Evolutionary conservation across 1,140 invertebrate genomes (phyloP), one percentile per base, ranked within the genome.

Genomic region (Micrasema minimum): DNA sequence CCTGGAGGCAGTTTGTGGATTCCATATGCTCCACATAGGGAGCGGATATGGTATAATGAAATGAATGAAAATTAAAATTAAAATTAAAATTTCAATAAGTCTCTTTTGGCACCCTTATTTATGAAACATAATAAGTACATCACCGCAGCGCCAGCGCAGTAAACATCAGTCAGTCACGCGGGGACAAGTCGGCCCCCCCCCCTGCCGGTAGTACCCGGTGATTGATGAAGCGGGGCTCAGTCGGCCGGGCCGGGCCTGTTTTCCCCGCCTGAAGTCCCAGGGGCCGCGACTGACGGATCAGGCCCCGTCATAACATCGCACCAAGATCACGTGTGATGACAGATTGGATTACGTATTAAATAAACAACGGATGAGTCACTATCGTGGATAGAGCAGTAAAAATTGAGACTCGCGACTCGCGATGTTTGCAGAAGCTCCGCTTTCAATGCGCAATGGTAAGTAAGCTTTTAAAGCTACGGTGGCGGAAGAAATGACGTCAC

Each of bases 261-360:
- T 51, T 51, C 50, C 20, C 9, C 10, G 50, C n/a, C 9, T n/a
- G n/a, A n/a, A n/a, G n/a, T n/a, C n/a, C n/a, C n/a, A n/a, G n/a
- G n/a, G n/a, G n/a, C n/a, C n/a, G 20, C 18, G 20, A 18, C 50
- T 51, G 50, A 51, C 26, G 50, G 50, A 51, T 51, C 22, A 6
- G 50, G 11, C 18, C 50, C 50, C 0, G 18, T 12, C 22, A 10
- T 18, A 10, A n/a, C 12, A 22, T 5, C 6, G 20, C 18, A n/a
- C 9, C 50, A 10, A 3, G 7, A 11, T 20, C 3, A 22, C 50
- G 50, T 22, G 22, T 22, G 50, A 6, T n/a, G 50, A 51, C 50
- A 51, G 50, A 31, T 51, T 51, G 22, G 22, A 51, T 23, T 10
- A 51, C 22, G n/a, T 51, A 51, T 51, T 23, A 26, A 26, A 51